Conservation (phyloP, 2,797 vertebrate species). For the Poeciliopsis paucimaculata region DNA sequence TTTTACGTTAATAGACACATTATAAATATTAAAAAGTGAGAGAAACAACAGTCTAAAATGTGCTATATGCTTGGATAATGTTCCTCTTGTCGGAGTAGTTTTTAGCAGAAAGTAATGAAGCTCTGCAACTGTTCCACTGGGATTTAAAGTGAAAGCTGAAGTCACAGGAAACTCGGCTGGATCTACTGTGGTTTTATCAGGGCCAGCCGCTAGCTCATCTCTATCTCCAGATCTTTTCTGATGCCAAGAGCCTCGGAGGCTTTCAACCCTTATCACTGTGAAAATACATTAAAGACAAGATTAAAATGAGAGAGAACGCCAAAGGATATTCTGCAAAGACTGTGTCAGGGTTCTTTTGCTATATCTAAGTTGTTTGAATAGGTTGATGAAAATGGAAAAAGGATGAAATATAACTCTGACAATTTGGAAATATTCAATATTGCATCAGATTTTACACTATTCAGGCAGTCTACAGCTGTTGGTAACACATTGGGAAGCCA, state of each 20-base stretch:
- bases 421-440: background rate
- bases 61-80: background rate
- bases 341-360: conserved; percentile 55
- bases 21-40: background rate
- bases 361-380: conserved; percentile 23
- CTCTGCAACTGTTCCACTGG: conserved; percentile 34
- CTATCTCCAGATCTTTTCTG: conserved; percentile 65
- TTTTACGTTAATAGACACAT: background rate
- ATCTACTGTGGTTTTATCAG: conserved; percentile 59
- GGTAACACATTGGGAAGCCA: background rate
- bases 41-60: background rate
- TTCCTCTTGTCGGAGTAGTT: conserved; percentile 19
- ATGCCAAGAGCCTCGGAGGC: conserved; percentile 55
- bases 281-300: conserved; percentile 77
- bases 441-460: background rate
- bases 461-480: background rate
- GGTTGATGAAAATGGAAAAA: conserved; percentile 13
- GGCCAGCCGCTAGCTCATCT: conserved; percentile 41
- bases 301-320: conserved; percentile 69
- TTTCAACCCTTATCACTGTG: conserved; percentile 68
- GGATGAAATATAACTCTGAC: conserved; percentile 6
- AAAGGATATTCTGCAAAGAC: conserved; percentile 53
- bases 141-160: conserved; percentile 20
- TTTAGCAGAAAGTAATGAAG: conserved; percentile 38
- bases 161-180: conserved; percentile 44